These are phyloP conservation scores for Scarus forsteni DNA, from an alignment of 2,797 vertebrate species.

Conservation along the genomic window DNA sequence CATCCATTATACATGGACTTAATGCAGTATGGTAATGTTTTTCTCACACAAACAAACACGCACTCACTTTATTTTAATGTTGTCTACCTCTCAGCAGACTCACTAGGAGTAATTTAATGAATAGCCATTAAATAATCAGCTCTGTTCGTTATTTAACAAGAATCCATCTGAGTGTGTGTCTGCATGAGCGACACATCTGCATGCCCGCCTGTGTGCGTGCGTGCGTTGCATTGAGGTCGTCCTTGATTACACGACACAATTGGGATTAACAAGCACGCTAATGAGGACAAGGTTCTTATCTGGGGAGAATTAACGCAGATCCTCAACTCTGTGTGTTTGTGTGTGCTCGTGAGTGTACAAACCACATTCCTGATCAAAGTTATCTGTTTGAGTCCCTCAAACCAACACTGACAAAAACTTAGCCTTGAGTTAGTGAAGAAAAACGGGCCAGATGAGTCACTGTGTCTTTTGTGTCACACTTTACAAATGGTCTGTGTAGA, in stretches of 20 bases:
- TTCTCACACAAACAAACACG: slow-evolving; percentile 39
- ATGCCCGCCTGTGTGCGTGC: slow-evolving; percentile 6
- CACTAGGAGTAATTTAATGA: slow-evolving; percentile 66
- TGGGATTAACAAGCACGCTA: slow-evolving; percentile 72
- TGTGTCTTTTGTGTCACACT: slow-evolving; percentile 25
- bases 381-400: slow-evolving; percentile 49
- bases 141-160: slow-evolving; percentile 57
- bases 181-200: neutral
- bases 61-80: slow-evolving; percentile 56
- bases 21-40: slow-evolving; percentile 66
- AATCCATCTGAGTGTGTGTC: slow-evolving; percentile 11
- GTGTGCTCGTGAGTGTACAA: slow-evolving; percentile 9
- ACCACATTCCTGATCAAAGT: slow-evolving; percentile 27
- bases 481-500: slow-evolving; percentile 35
- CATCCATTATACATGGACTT: slow-evolving; percentile 76
- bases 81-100: slow-evolving; percentile 64
- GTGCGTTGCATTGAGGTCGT: slow-evolving; percentile 46
- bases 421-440: slow-evolving; percentile 30
- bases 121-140: slow-evolving; percentile 68
- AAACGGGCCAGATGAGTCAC: slow-evolving; percentile 34
- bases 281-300: slow-evolving; percentile 69
- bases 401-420: slow-evolving; percentile 19
- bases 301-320: slow-evolving; percentile 42
- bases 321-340: slow-evolving; percentile 16
- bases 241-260: slow-evolving; percentile 71